These are phyloP conservation scores for Bellardia bayeri DNA, from an alignment of 2,888 invertebrate species.

Conservation along the genomic window DNA sequence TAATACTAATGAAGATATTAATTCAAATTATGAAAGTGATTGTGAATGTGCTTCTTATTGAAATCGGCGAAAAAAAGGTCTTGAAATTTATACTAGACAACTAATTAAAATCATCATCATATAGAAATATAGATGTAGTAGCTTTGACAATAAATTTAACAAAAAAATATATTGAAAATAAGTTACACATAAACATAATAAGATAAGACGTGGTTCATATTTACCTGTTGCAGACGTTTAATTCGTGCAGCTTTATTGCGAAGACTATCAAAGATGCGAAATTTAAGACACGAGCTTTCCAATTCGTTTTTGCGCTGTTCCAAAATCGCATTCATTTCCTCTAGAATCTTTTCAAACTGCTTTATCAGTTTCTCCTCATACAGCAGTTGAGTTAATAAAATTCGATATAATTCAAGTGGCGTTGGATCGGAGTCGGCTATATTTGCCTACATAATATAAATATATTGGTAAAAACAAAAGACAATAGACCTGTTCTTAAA, in stretches of 20 bases:
- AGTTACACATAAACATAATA: neutral
- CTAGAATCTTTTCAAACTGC: conserved; percentile 84
- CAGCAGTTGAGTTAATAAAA: conserved; percentile 87
- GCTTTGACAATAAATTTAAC: too few species aligned
- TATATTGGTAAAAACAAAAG: neutral
- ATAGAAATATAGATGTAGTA: too few species aligned
- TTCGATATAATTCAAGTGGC: conserved; percentile 87
- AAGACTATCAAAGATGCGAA: conserved; percentile 86
- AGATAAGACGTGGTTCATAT: neutral
- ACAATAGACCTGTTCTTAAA: too few species aligned
- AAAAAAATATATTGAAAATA: too few species aligned
- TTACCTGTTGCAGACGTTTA: conserved; percentile 85
- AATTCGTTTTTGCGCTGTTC: conserved; percentile 84
- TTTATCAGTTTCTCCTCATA: conserved; percentile 87
- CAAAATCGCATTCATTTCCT: conserved; percentile 84
- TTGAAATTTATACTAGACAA: too few species aligned
- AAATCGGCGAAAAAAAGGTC: too few species aligned
- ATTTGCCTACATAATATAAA: conserved; percentile 85
- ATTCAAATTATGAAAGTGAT: too few species aligned
- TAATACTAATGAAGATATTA: too few species aligned
- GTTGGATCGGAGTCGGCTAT: conserved; percentile 86
- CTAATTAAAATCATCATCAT: too few species aligned
- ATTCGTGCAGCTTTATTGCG: conserved; percentile 85
- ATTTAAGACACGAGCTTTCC: conserved; percentile 84
- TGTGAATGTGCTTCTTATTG: too few species aligned